Conservation (phyloP, 2,797 vertebrate genomes). For the Darevskia mixta region DNA sequence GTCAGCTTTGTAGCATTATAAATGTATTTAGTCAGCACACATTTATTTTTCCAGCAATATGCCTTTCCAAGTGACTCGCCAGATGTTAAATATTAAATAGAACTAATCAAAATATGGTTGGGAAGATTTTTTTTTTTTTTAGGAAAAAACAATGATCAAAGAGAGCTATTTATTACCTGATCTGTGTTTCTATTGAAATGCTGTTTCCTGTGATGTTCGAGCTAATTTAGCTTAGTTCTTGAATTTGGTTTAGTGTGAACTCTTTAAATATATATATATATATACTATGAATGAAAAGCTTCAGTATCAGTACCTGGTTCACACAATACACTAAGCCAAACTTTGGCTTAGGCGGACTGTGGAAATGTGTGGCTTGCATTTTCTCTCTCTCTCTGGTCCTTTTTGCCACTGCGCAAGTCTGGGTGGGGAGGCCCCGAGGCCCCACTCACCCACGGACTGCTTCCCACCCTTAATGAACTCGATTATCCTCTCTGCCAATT, state of each 20-base stretch:
- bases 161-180: slow-evolving; percentile 84
- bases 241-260: slow-evolving; percentile 73
- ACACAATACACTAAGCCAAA: too few relatives aligned
- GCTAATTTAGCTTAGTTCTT: slow-evolving; percentile 74
- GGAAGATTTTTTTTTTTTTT: slow-evolving; percentile 70
- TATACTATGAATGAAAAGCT: slow-evolving; percentile 70
- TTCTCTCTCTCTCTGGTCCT: too few relatives aligned
- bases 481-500: too few relatives aligned
- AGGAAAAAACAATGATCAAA: slow-evolving; percentile 83
- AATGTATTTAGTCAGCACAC: slow-evolving; percentile 85
- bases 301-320: neutral
- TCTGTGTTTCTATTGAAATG: slow-evolving; percentile 79
- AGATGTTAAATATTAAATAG: slow-evolving; percentile 88
- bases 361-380: too few relatives aligned
- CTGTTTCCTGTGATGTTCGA: slow-evolving; percentile 76
- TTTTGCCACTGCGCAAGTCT: too few relatives aligned
- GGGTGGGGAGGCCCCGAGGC: too few relatives aligned
- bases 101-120: slow-evolving; percentile 85
- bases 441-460: too few relatives aligned
- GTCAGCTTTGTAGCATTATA: slow-evolving; percentile 85
- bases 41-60: slow-evolving; percentile 75
- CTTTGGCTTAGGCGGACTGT: too few relatives aligned
- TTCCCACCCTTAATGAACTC: too few relatives aligned
- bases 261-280: slow-evolving; percentile 65
- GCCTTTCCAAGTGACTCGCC: slow-evolving; percentile 82